A percentile compares a stretch with the other conserved stretches of the same genome.
These are phyloP conservation scores for Athalia circularis DNA, from an alignment of 2,888 invertebrate species.

Conservation along the genomic window DNA sequence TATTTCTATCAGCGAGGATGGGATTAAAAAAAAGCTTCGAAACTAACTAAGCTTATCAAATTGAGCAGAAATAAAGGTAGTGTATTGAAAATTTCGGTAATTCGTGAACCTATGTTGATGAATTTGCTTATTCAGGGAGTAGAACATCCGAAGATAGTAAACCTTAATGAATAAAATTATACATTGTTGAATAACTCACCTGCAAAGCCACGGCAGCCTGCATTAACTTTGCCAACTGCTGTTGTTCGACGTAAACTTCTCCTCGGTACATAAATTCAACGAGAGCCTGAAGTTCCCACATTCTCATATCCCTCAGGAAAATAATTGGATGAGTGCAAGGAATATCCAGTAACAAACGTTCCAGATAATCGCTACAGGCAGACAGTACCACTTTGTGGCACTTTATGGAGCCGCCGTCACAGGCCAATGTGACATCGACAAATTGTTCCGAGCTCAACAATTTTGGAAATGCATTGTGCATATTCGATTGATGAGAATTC, in stretches of 20 bases:
- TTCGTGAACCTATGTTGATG: too few species aligned
- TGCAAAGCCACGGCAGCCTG: conserved; percentile 71
- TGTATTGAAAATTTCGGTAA: too few species aligned
- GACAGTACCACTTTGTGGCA: conserved; percentile 92
- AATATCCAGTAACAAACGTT: conserved; percentile 87
- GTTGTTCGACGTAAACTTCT: conserved; percentile 72
- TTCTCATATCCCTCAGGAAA: conserved; percentile 86
- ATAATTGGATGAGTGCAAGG: conserved; percentile 91
- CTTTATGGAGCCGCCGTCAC: conserved; percentile 89
- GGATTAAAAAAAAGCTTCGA: background rate
- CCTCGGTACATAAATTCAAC: conserved; percentile 73
- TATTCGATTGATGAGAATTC: conserved; percentile 89
- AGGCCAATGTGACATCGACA: conserved; percentile 91
- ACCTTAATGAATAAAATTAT: too few species aligned
- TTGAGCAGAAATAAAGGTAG: background rate
- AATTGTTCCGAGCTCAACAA: conserved; percentile 86
- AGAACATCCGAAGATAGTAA: too few species aligned
- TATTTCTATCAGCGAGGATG: background rate
- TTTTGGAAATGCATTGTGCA: conserved; percentile 86
- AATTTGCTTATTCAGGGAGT: too few species aligned
- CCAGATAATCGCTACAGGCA: conserved; percentile 90
- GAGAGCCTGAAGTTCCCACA: conserved; percentile 72
- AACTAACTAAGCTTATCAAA: background rate
- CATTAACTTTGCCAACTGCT: conserved; percentile 70
- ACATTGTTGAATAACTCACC: conserved; percentile 55